Percentiles rank a stretch among this genome's conserved stretches.
phyloP scores from a whole-genome alignment of 2,113 vertebrate genomes.

The Muscicapa adusta region DNA sequence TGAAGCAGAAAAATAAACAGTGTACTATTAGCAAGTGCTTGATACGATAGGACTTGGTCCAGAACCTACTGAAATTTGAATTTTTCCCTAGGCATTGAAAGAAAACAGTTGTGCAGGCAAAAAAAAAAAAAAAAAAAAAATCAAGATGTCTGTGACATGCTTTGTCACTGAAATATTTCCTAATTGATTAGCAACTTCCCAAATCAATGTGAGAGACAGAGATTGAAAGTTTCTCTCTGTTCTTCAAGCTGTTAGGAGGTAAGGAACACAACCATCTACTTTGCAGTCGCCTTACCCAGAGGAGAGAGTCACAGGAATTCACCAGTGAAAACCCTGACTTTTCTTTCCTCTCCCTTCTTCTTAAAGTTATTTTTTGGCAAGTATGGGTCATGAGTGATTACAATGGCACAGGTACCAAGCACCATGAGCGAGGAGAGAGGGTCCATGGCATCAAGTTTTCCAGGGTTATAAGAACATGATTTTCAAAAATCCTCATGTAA shows the following conservation, averaged over 20 bases:
- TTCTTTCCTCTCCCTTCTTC: not conserved
- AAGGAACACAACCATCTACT: not conserved
- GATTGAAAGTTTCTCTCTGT: not conserved
- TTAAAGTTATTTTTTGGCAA: not conserved
- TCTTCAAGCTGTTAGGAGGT: not conserved
- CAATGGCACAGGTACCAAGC: not conserved
- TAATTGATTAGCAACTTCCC: not conserved
- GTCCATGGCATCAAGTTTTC: not conserved
- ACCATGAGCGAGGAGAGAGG: fast-evolving
- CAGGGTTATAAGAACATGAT: not conserved
- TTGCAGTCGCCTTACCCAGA: not conserved
- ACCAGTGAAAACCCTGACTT: not conserved
- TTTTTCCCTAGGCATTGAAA: not conserved
- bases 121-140: not conserved
- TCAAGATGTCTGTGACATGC: not conserved
- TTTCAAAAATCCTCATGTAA: not conserved
- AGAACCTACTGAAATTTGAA: not conserved
- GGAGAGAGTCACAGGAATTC: not conserved
- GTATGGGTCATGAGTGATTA: not conserved
- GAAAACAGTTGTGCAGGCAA: not conserved
- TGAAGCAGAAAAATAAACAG: not conserved
- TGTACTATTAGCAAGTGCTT: not conserved
- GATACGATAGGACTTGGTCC: not conserved
- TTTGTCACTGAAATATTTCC: not conserved
- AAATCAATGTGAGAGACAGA: not conserved